Evolutionary conservation across 2,113 vertebrate genomes (phyloP), one percentile per base, ranked within the genome.

Genomic region (Onychostoma macrolepis): DNA sequence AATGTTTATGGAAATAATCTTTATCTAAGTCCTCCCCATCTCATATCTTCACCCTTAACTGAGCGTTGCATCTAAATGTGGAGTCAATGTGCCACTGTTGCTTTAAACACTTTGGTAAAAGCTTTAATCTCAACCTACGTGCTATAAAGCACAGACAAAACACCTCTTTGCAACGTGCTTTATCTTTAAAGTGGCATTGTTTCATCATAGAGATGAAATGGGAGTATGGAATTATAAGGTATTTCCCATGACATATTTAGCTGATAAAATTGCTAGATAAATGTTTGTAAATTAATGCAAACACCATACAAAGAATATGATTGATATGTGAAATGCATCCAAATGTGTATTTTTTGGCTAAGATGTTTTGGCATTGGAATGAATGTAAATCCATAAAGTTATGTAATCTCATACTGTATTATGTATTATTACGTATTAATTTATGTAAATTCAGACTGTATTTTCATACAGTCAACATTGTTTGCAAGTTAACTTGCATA

Each of bases 121-220:
- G 41, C 26, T 89, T 87, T 85, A 65, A 89, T 89, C 83, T 85
- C 50, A 28, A 61, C 45, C 36, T 76, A 30, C 13, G n/a, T 76
- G 80, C 72, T 45, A 50, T 71, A 45, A 36, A 50, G 38, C 83
- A 65, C 72, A 89, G 83, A 85, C 88, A 78, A 89, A 89, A 89
- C 86, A 87, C 26, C 4, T 84, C 28, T 79, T 26, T 33, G 85
- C 41, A 30, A 24, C 8, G 67, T 79, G 74, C 65, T 24, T 6
- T 75, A 74, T 75, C 77, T 58, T 0, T 41, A 76, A 63, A 77
- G 24, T 61, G 65, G 13, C n/a, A 61, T 63, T 65, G 85, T 85
- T 89, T 67, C 30, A 87, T 48, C 50, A 69, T 30, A 17, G 58
- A 43, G 65, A 63, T 82, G 26, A 67, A n/a, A 67, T 33, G 67